Evolutionary conservation across 2,888 invertebrate genomes (phyloP).

Genomic region (Thymelicus lineola): DNA sequence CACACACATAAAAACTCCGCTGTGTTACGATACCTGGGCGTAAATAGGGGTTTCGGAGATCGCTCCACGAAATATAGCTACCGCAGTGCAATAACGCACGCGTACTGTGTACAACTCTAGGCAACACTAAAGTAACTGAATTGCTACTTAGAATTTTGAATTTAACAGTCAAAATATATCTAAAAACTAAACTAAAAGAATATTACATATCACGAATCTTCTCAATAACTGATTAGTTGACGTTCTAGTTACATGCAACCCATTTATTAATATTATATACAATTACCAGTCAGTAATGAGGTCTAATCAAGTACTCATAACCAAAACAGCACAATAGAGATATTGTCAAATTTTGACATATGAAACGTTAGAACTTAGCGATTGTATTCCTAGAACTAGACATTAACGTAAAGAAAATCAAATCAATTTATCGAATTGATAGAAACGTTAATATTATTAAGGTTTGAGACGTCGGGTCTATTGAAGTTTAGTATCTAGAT

Average conservation of each 20-base stretch:
- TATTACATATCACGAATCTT: not conserved
- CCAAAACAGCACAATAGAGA: conserved; percentile 1
- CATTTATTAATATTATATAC: conserved; percentile 4
- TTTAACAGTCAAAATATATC: not conserved
- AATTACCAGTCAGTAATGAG: conserved; percentile 1
- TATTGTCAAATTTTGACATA: conserved; percentile 25
- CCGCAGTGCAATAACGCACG: conserved; percentile 34
- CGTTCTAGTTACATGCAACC: not conserved
- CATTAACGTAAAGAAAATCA: conserved; percentile 14
- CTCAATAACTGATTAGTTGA: not conserved
- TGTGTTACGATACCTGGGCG: conserved; percentile 69
- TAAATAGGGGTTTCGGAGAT: conserved; percentile 73
- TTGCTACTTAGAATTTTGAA: not conserved
- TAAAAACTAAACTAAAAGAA: not conserved
- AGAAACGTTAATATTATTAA: conserved; percentile 16
- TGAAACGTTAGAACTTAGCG: conserved; percentile 25
- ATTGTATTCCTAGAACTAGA: conserved; percentile 26
- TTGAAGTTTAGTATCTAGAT: conserved; percentile 17
- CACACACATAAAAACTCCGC: conserved; percentile 64
- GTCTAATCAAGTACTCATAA: conserved; percentile 7
- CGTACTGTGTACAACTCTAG: conserved; percentile 21
- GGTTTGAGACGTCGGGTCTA: not conserved
- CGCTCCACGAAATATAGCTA: conserved; percentile 62
- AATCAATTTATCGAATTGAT: conserved; percentile 30
- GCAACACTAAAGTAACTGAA: conserved; percentile 1